phyloP scores from a whole-genome alignment of 2,888 invertebrate species.

The Branchipolynoe longqiensis region DNA sequence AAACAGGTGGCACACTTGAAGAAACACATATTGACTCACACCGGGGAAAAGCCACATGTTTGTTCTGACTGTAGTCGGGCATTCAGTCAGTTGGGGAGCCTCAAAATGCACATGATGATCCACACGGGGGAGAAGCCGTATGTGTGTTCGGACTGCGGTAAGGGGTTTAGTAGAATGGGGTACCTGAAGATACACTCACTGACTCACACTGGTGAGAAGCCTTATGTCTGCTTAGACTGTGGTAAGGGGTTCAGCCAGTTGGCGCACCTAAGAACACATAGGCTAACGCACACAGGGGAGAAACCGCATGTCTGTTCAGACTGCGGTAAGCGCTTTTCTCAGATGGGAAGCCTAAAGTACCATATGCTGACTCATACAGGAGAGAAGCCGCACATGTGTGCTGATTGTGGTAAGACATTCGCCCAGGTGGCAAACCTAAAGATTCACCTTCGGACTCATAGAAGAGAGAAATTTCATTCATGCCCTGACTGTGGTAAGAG shows the following conservation, averaged over 20 bases:
- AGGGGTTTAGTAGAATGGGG: background rate
- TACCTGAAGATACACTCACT: background rate
- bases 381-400: background rate
- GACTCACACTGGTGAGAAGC: background rate
- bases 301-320: background rate
- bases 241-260: background rate
- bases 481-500: background rate
- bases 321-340: background rate
- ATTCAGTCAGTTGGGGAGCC: background rate
- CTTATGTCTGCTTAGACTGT: background rate
- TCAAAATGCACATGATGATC: no score
- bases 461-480: background rate
- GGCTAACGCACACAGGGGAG: background rate
- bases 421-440: background rate
- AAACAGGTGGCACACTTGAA: no score
- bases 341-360: background rate
- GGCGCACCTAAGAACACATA: background rate
- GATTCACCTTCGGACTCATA: background rate
- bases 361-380: background rate
- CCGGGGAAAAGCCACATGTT: background rate
- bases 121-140: background rate
- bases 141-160: background rate
- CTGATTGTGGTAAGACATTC: background rate
- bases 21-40: background rate
- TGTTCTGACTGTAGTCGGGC: background rate